Base-by-base conservation (phyloP, 2,113 vertebrate species). In the Rhynchopsitta pachyrhyncha region DNA sequence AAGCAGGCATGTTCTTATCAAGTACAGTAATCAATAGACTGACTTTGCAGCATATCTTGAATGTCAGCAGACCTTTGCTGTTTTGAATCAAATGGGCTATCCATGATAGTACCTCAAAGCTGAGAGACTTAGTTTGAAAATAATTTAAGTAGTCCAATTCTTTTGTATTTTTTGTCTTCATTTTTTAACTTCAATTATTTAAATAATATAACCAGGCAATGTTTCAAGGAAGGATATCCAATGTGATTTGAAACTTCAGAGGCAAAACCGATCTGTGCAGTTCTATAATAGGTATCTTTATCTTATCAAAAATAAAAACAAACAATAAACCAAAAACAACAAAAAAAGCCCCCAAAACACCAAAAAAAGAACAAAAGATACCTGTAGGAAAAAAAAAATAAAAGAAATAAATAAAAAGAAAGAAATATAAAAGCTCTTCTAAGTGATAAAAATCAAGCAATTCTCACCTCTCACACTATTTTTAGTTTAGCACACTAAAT, bases 231-330 rank as follows among this genome's bases (percentile, higher is more conserved):
- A 68, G 2, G 28, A 22, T 57, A 11, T 42, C 37, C 2, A 16
- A 11, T 13, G 14, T 31, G 0, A 62, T 66, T 80, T 77, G 35
- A 75, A 82, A 57, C 16, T 50, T 44, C n/a, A 60, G 4, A 27
- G 9, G 24, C 42, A 60, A 86, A 86, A 33, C 9, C 4, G 3
- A 64, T 64, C 19, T 53, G 10, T 67, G 44, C 0, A 0, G 6
- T 53, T 84, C 28, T 92, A 19, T 5, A 67, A 3, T 17, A 78
- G 8, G 3, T 37, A 59, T 53, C 24, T 39, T 13, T 62, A 44
- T 3, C 11, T 47, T 28, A 27, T 9, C 2, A 3, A 4, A 9
- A 42, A 29, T 52, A 35, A 50, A 20, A 11, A 18, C 37, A 64
- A 75, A 39, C 4, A 44, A 9, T 17, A 19, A 11, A 31, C 6